Base-by-base conservation (phyloP, 2,113 vertebrate genomes). In the Phaethornis superciliosus region DNA sequence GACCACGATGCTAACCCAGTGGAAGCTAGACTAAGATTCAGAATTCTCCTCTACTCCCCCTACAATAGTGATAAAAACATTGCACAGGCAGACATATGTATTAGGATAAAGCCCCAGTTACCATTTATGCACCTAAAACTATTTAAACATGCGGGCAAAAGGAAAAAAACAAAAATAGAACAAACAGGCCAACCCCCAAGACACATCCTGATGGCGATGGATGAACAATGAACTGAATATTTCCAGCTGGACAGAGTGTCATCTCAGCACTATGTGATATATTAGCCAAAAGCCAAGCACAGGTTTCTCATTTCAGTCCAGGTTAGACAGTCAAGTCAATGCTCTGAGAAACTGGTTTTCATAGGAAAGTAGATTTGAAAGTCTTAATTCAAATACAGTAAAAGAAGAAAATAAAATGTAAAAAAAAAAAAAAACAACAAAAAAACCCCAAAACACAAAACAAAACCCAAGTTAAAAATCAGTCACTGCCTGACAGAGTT, bases 381-480 rank as follows among this genome's bases (percentile, higher is more conserved):
- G 14, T 49, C 86, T 94, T n/a, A 76, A 76, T 80, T 88, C 75
- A 89, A 91, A 82, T 69, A 63, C 7, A 42, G 58, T 40, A 69
- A 62, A 80, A 58, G 24, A 91, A 89, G 76, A 92, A 90, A 92
- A 86, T 27, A 49, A 88, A 94, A 89, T 21, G 32, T 40, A 67
- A 65, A 49, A 82, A 78, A 83, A 93, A 95, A 82, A 89, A 40
- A 40, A 40, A 40, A 40, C n/a, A n/a, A n/a, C n/a, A n/a, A n/a
- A n/a, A n/a, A n/a, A n/a, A n/a, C n/a, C n/a, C n/a, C n/a, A n/a
- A n/a, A n/a, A n/a, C n/a, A n/a, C n/a, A n/a, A n/a, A n/a, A n/a
- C n/a, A n/a, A n/a, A n/a, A n/a, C n/a, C n/a, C n/a, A n/a, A 90
- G 92, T 93, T 90, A 44, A 93, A 97, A 97, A 96, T 97, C 94